phyloP scores from a whole-genome alignment of 2,888 invertebrate genomes.

The Entomobrya proxima region DNA sequence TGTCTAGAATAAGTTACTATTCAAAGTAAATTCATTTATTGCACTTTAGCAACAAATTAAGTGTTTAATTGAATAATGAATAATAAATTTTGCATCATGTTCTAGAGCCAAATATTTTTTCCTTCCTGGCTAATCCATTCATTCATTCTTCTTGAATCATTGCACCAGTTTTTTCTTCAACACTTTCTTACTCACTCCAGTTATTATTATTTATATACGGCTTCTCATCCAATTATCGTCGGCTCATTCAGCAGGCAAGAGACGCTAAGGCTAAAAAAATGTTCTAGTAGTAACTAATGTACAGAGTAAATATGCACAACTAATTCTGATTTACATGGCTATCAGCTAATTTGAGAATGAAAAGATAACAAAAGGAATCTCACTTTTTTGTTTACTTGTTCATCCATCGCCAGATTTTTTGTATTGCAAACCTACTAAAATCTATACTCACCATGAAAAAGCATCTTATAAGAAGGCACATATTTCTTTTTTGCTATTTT shows the following conservation, averaged over 20 bases:
- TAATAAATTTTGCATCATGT: background rate
- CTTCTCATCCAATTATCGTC: conserved; percentile 65
- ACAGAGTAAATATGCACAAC: conserved; percentile 62
- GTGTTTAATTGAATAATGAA: too few species aligned
- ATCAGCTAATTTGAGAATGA: conserved; percentile 62
- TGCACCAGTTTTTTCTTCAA: background rate
- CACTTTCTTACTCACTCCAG: background rate
- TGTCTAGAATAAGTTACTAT: background rate
- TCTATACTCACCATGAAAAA: too few species aligned
- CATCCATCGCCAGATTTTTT: background rate
- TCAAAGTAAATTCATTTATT: too few species aligned
- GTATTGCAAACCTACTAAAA: too few species aligned
- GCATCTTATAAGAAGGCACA: too few species aligned
- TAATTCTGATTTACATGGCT: conserved; percentile 69
- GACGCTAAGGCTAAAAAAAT: background rate
- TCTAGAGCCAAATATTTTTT: conserved; percentile 6
- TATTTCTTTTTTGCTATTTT: background rate
- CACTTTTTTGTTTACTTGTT: conserved; percentile 49
- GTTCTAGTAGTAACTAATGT: conserved; percentile 26
- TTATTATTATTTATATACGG: conserved; percentile 5
- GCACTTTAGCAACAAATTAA: too few species aligned
- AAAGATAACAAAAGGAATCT: conserved; percentile 26
- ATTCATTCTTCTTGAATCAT: conserved; percentile 10
- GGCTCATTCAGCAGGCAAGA: conserved; percentile 53
- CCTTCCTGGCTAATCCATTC: conserved; percentile 20